These are phyloP conservation scores for Heliothis virescens DNA, from an alignment of 1,140 invertebrate genomes.

Conservation along the genomic window DNA sequence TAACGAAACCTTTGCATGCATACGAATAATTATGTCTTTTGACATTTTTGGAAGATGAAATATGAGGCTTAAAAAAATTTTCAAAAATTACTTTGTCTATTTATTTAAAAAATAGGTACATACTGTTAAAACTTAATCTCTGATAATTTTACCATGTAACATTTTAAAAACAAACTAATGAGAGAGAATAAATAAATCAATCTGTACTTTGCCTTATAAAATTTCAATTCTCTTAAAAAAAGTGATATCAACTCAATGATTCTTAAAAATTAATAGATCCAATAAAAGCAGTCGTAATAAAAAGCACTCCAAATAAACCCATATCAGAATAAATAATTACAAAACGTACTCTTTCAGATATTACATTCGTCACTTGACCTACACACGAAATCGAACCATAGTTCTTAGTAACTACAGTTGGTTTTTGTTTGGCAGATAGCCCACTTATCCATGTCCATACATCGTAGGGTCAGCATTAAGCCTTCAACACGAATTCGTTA, in stretches of 20 bases:
- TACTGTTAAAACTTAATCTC: no score
- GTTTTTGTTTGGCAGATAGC: slow-evolving; percentile 15
- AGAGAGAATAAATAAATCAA: neutral
- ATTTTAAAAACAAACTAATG: neutral
- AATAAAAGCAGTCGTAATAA: slow-evolving; percentile 34
- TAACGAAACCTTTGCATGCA: slow-evolving; percentile 26
- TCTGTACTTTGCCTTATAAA: no score
- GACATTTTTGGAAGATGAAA: neutral
- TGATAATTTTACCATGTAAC: no score
- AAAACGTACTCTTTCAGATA: slow-evolving; percentile 33
- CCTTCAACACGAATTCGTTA: slow-evolving; percentile 56
- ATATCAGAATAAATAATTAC: slow-evolving; percentile 34
- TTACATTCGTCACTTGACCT: neutral
- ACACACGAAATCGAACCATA: slow-evolving; percentile 34
- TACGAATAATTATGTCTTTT: neutral
- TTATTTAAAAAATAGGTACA: no score
- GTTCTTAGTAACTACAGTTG: neutral
- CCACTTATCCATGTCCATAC: slow-evolving; percentile 44
- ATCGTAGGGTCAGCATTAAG: slow-evolving; percentile 44
- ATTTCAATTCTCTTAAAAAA: neutral
- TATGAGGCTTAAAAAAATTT: neutral
- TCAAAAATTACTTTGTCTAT: no score
- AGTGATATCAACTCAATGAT: neutral
- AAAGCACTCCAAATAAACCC: slow-evolving; percentile 31
- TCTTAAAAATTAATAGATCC: slow-evolving; percentile 25